Percentiles rank a stretch among this genome's conserved stretches.
These are phyloP conservation scores for Chlamydotis undulata DNA, from an alignment of 2,113 vertebrate species.

Conservation along the genomic window DNA sequence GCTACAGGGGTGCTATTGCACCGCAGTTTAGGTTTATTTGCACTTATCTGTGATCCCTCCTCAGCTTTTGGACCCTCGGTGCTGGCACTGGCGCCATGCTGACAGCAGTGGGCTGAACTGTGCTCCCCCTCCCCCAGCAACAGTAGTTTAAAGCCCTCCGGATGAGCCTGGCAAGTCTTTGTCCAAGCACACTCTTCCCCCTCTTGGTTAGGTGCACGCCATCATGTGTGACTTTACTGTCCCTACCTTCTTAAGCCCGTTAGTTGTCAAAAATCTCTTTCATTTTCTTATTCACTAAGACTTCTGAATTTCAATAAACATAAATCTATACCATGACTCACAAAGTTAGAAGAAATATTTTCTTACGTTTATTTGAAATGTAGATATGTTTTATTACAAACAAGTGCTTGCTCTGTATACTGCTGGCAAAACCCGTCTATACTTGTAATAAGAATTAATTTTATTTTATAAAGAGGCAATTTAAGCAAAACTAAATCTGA, in stretches of 20 bases:
- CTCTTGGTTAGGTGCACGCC: no score
- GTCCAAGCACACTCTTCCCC: no score
- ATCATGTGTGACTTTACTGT: background rate
- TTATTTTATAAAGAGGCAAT: background rate
- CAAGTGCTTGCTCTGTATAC: background rate
- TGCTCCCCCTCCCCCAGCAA: no score
- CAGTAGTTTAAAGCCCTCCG: no score
- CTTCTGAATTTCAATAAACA: background rate
- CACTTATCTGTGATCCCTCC: no score
- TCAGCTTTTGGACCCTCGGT: no score
- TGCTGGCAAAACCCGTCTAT: background rate
- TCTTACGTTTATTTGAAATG: background rate
- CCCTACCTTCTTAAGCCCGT: background rate
- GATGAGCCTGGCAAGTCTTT: no score
- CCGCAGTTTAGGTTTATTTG: no score
- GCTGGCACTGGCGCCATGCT: no score
- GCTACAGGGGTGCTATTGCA: no score
- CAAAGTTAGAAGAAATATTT: background rate
- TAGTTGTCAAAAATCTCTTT: background rate
- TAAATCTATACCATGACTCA: background rate
- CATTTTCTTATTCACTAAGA: background rate
- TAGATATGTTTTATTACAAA: background rate
- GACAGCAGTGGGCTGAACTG: no score
- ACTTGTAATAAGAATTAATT: background rate
- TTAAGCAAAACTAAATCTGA: background rate